These are phyloP conservation scores for Auanema freiburgensis DNA, from an alignment of 2,888 invertebrate genomes.

Conservation along the genomic window DNA sequence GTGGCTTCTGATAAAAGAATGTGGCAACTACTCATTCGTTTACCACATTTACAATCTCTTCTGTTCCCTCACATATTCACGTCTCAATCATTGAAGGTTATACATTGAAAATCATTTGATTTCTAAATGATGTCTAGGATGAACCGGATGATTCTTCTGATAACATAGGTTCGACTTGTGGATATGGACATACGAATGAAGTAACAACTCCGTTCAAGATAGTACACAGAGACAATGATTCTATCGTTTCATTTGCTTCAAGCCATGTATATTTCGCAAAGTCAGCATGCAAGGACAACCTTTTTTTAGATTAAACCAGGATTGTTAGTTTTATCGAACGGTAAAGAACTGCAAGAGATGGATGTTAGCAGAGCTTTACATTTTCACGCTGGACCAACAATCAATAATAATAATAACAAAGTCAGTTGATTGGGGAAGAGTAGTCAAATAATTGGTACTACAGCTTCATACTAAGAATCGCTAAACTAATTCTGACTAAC, in stretches of 20 bases:
- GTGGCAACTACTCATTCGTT: no score
- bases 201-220: slow-evolving; percentile 81
- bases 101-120: not conserved
- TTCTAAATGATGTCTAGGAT: slow-evolving; percentile 19
- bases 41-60: no score
- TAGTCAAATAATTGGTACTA: slow-evolving; percentile 17
- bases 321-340: slow-evolving; percentile 84
- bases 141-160: slow-evolving; percentile 14
- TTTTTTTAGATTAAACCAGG: slow-evolving; percentile 72
- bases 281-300: not conserved
- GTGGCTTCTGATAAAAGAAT: no score
- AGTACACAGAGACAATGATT: slow-evolving; percentile 97
- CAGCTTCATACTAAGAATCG: slow-evolving; percentile 8
- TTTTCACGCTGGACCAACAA: no score
- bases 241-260: slow-evolving; percentile 89
- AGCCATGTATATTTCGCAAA: slow-evolving; percentile 40
- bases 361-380: slow-evolving; percentile 73
- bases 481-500: no score
- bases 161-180: slow-evolving; percentile 16
- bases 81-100: not conserved
- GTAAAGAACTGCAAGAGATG: slow-evolving; percentile 94
- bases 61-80: not conserved
- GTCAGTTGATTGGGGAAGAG: not conserved
- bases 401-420: not conserved
- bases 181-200: no score